These are phyloP conservation scores for Tiphia femorata DNA, from an alignment of 2,888 invertebrate genomes.

Conservation along the genomic window DNA sequence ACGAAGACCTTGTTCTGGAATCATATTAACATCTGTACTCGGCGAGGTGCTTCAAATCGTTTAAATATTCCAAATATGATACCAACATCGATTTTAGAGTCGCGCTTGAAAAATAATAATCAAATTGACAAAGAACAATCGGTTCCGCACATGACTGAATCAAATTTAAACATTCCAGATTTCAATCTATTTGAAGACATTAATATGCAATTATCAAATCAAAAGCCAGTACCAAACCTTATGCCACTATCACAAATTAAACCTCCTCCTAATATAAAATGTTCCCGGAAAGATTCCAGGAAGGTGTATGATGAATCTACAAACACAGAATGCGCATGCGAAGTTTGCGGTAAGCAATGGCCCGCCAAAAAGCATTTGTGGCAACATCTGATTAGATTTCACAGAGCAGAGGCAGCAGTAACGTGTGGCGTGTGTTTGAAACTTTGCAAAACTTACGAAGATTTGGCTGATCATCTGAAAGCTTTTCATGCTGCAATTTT, in stretches of 20 bases:
- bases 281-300: slow-evolving; percentile 66
- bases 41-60: slow-evolving; percentile 13
- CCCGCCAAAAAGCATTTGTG: slow-evolving; percentile 75
- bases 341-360: slow-evolving; percentile 75
- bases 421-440: slow-evolving; percentile 75
- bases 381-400: slow-evolving; percentile 74
- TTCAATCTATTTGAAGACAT: slow-evolving; percentile 67
- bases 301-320: slow-evolving; percentile 72
- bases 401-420: slow-evolving; percentile 72
- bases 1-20: slow-evolving; percentile 62
- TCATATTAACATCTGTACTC: slow-evolving; percentile 58
- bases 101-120: slow-evolving; percentile 63
- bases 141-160: slow-evolving; percentile 41
- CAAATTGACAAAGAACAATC: slow-evolving; percentile 57
- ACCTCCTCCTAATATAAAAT: slow-evolving; percentile 48
- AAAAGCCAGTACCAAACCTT: slow-evolving; percentile 63
- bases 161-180: slow-evolving; percentile 64
- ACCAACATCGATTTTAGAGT: slow-evolving; percentile 58
- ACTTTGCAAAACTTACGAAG: slow-evolving; percentile 70
- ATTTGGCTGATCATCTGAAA: slow-evolving; percentile 70
- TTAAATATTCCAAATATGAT: slow-evolving; percentile 6
- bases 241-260: slow-evolving; percentile 59
- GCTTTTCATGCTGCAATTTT: slow-evolving; percentile 70
- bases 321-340: slow-evolving; percentile 68
- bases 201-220: slow-evolving; percentile 64